phyloP scores from a whole-genome alignment of 1,140 invertebrate species.

The Diprion similis region DNA sequence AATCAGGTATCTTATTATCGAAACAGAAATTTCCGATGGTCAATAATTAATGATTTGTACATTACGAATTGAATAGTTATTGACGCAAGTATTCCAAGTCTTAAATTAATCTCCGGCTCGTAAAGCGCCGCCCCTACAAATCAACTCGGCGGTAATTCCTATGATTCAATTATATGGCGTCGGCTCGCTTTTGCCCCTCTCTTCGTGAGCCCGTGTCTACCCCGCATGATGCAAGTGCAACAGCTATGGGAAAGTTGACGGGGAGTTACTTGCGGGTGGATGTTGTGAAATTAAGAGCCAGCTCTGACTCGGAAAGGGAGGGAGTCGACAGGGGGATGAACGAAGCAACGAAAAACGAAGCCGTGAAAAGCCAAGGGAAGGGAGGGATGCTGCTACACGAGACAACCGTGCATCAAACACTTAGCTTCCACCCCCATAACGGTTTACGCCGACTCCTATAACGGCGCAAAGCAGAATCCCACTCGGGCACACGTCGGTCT shows the following conservation, averaged over 20 bases:
- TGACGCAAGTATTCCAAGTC: constrained; percentile 22
- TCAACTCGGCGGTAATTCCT: constrained; percentile 50
- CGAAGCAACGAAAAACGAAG: constrained; percentile 16
- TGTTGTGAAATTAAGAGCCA: constrained; percentile 51
- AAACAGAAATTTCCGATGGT: too few relatives aligned
- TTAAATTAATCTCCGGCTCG: constrained; percentile 54
- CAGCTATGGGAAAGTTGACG: constrained; percentile 11
- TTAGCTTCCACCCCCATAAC: neutral
- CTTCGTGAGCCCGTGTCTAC: neutral
- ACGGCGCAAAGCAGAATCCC: too few relatives aligned
- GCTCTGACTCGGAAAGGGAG: constrained; percentile 19
- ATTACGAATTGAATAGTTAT: constrained; percentile 42
- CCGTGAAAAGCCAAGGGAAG: constrained; percentile 2
- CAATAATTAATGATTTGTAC: too few relatives aligned
- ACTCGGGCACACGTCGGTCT: too few relatives aligned
- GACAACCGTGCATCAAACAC: constrained; percentile 12
- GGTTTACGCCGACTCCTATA: too few relatives aligned
- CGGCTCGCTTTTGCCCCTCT: constrained; percentile 19
- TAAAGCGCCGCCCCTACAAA: constrained; percentile 41
- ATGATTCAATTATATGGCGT: constrained; percentile 55
- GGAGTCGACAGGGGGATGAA: constrained; percentile 8
- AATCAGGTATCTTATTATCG: too few relatives aligned
- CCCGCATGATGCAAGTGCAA: neutral
- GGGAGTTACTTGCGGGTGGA: constrained; percentile 45
- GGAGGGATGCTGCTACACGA: constrained; percentile 12